phyloP scores from a whole-genome alignment of 2,113 vertebrate genomes.

The Sapayoa aenigma region DNA sequence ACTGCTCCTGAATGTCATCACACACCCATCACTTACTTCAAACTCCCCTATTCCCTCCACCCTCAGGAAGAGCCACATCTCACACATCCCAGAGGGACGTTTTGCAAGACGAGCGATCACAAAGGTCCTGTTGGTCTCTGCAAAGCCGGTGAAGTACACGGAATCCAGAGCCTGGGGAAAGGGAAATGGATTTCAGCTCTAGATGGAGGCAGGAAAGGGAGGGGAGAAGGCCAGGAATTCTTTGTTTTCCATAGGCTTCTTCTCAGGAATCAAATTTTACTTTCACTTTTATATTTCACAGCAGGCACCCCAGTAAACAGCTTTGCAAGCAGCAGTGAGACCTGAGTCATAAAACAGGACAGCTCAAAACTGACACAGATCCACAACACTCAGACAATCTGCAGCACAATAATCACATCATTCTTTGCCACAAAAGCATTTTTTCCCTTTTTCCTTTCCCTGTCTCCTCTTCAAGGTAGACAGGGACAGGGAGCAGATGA shows the following conservation, averaged over 20 bases:
- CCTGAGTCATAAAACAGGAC: not conserved
- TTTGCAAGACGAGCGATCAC: slow-evolving; percentile 35
- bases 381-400: not conserved
- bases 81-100: not conserved
- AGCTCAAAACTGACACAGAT: not conserved
- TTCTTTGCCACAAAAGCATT: not conserved
- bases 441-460: not conserved
- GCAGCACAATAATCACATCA: not conserved
- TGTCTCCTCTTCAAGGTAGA: not conserved
- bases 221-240: not conserved
- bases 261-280: not conserved
- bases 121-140: slow-evolving; percentile 41
- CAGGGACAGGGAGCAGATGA: not conserved
- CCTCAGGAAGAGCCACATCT: slow-evolving; percentile 66
- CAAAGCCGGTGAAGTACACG: slow-evolving; percentile 53
- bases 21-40: slow-evolving; percentile 1
- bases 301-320: not conserved
- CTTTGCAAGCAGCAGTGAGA: not conserved
- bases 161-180: slow-evolving; percentile 44
- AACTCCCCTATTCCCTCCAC: slow-evolving; percentile 58
- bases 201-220: not conserved
- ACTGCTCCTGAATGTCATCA: not conserved
- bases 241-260: not conserved
- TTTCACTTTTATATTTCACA: not conserved
- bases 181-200: not conserved